phyloP scores from a whole-genome alignment of 2,113 vertebrate genomes.

The Muscicapa adusta region DNA sequence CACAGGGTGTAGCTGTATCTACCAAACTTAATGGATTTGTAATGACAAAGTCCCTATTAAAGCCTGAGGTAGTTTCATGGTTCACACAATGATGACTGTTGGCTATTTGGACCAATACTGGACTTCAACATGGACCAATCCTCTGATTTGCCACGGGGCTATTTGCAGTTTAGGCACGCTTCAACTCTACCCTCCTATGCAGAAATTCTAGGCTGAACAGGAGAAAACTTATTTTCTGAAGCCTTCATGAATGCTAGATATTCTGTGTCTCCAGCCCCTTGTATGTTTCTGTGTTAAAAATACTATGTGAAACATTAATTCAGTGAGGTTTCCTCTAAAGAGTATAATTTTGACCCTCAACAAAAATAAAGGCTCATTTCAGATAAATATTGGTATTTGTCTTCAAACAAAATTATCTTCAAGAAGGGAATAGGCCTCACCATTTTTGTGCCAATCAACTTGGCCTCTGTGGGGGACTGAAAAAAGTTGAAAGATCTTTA shows the following conservation, averaged over 20 bases:
- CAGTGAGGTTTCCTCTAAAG: neutral
- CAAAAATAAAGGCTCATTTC: neutral
- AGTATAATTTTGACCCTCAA: neutral
- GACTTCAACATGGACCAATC: fast-evolving
- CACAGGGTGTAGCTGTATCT: neutral
- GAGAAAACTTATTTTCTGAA: neutral
- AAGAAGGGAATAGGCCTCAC: neutral
- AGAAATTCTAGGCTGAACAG: neutral
- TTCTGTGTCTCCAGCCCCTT: neutral
- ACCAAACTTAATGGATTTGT: neutral
- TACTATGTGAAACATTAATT: neutral
- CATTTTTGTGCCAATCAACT: neutral
- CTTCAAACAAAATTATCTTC: neutral
- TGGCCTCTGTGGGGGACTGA: neutral
- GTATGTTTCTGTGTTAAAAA: neutral
- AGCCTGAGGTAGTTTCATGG: neutral
- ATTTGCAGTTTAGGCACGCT: neutral
- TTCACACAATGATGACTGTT: neutral
- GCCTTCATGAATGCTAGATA: neutral
- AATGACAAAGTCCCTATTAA: neutral
- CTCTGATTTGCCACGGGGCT: neutral
- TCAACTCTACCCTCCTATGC: neutral
- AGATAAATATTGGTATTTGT: fast-evolving
- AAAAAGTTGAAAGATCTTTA: neutral
- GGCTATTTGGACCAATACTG: too few species aligned